A percentile compares a stretch with the other conserved stretches of the same genome.
Evolutionary conservation across 2,797 vertebrate genomes (phyloP).

Genomic region (Periophthalmus magnuspinnatus): DNA sequence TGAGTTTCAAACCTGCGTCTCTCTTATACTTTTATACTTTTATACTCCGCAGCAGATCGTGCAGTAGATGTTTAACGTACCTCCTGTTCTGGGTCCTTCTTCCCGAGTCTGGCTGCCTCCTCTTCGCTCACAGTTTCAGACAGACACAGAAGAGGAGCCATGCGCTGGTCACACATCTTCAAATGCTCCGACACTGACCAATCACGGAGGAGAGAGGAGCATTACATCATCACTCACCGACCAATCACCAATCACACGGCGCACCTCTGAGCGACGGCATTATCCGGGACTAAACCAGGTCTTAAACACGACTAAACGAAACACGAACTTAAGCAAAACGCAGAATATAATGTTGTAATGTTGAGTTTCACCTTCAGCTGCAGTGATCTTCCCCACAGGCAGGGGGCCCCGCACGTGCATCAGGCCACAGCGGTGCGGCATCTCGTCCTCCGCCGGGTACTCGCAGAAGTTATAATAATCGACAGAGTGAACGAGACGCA

Average conservation of each 20-base stretch:
- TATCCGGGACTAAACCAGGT: too few relatives aligned
- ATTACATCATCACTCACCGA: background rate
- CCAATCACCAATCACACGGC: background rate
- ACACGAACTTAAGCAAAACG: too few relatives aligned
- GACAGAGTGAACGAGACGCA: slow-evolving; percentile 89
- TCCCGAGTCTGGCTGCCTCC: slow-evolving; percentile 72
- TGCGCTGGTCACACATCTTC: slow-evolving; percentile 87
- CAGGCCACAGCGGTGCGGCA: slow-evolving; percentile 92
- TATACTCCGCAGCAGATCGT: too few relatives aligned
- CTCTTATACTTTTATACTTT: too few relatives aligned
- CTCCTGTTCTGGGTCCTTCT: slow-evolving; percentile 87
- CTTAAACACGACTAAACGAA: too few relatives aligned
- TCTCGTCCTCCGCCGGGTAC: slow-evolving; percentile 90
- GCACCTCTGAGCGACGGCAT: too few relatives aligned
- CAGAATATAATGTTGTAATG: too few relatives aligned
- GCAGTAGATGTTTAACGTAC: slow-evolving; percentile 22
- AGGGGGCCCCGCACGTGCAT: slow-evolving; percentile 88
- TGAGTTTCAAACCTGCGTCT: too few relatives aligned
- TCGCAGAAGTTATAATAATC: slow-evolving; percentile 93
- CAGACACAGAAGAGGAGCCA: slow-evolving; percentile 80
- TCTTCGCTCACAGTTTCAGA: slow-evolving; percentile 73
- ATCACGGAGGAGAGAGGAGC: slow-evolving; percentile 7
- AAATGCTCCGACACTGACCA: slow-evolving; percentile 80
- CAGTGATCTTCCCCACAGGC: slow-evolving; percentile 83
- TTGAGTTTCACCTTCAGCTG: slow-evolving; percentile 46